Percentiles rank a stretch among this genome's conserved stretches.
These are phyloP conservation scores for Parazoanthus swiftii DNA, from an alignment of 92 coral and sea anemone species.

Conservation along the genomic window DNA sequence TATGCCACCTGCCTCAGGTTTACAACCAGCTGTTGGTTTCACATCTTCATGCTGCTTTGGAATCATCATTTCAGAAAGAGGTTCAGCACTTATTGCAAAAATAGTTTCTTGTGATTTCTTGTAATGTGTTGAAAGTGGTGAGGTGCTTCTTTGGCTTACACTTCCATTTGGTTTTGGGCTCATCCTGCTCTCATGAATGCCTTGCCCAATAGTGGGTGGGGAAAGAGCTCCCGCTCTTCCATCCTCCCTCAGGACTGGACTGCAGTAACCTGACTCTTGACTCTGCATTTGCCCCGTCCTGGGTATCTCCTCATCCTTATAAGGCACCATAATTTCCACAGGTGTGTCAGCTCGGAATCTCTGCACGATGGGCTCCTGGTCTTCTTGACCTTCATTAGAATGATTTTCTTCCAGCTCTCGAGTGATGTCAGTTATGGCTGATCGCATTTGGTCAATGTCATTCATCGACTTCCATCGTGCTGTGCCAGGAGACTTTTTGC, in stretches of 20 bases:
- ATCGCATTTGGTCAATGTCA: slow-evolving; percentile 64
- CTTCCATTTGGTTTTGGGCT: background rate
- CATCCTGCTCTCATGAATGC: background rate
- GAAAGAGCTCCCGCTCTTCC: background rate
- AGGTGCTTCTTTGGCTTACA: background rate
- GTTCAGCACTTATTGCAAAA: slow-evolving; percentile 54
- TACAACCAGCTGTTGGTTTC: background rate
- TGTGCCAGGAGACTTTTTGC: slow-evolving; percentile 64
- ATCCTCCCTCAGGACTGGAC: slow-evolving; percentile 16
- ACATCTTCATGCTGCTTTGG: slow-evolving; percentile 11
- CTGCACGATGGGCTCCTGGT: slow-evolving; percentile 11
- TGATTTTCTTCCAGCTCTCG: slow-evolving; percentile 30
- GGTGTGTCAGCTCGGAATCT: slow-evolving; percentile 27
- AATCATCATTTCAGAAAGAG: slow-evolving; percentile 31
- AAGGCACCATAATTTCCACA: slow-evolving; percentile 39
- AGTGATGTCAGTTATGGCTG: slow-evolving; percentile 42
- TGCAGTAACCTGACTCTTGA: slow-evolving; percentile 7
- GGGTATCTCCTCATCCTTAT: slow-evolving; percentile 1
- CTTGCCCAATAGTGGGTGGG: background rate
- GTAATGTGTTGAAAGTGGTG: background rate
- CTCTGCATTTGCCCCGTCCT: background rate
- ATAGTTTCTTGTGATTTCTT: slow-evolving; percentile 33
- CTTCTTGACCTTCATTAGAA: background rate
- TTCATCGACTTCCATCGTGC: slow-evolving; percentile 81
- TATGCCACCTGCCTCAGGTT: background rate